phyloP scores from a whole-genome alignment of 2,888 invertebrate species.

The Harpalus rufipes region DNA sequence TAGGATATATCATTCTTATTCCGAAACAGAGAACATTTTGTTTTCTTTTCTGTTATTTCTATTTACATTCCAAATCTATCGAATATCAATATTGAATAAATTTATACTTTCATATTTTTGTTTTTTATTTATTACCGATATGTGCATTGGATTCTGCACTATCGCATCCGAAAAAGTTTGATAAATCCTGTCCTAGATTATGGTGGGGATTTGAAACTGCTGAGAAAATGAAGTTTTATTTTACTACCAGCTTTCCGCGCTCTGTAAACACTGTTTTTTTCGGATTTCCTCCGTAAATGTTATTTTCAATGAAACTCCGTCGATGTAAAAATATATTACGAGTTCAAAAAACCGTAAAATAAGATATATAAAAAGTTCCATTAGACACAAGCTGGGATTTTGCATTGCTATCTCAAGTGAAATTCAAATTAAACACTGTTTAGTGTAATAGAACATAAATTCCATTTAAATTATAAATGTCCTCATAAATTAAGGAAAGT shows the following conservation, averaged over 20 bases:
- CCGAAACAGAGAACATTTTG: too few species aligned
- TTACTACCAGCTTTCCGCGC: slow-evolving; percentile 21
- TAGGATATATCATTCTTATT: too few species aligned
- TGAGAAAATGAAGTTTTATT: slow-evolving; percentile 33
- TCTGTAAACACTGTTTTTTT: slow-evolving; percentile 43
- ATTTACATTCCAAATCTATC: too few species aligned
- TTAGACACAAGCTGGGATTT: slow-evolving; percentile 1
- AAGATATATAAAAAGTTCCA: slow-evolving; percentile 7
- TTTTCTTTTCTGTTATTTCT: too few species aligned
- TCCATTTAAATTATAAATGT: slow-evolving; percentile 49
- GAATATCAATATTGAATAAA: too few species aligned
- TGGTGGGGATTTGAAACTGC: slow-evolving; percentile 34
- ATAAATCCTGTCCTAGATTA: slow-evolving; percentile 7
- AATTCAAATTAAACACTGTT: slow-evolving; percentile 34
- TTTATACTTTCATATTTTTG: not conserved
- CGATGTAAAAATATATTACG: slow-evolving; percentile 39
- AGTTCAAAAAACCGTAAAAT: not conserved
- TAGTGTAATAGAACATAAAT: slow-evolving; percentile 36
- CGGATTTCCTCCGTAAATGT: slow-evolving; percentile 22
- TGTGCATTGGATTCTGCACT: not conserved
- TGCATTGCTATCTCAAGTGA: slow-evolving; percentile 2
- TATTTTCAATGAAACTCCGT: slow-evolving; percentile 26
- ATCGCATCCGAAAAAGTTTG: not conserved
- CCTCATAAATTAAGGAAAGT: slow-evolving; percentile 28
- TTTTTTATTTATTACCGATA: not conserved